Base-by-base conservation (phyloP, 2,888 invertebrate genomes). In the Yponomeuta malinellus region DNA sequence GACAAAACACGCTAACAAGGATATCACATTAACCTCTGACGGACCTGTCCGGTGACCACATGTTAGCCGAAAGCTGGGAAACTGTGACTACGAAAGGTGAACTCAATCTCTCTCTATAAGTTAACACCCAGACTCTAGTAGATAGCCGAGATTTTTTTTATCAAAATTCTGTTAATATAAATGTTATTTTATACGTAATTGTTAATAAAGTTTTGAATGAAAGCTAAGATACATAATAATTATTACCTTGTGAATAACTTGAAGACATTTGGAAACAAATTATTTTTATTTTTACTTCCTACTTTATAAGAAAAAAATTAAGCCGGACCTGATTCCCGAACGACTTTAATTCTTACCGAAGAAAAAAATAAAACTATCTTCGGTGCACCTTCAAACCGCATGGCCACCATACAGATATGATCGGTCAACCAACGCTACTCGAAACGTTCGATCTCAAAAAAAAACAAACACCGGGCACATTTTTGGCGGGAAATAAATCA, bases 401-500 rank as follows among this genome's bases (percentile, higher is more conserved):
- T 80, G 79, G 83, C 84, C 82, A 81, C 87, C 89, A 86, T 90
- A 92, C 90, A 89, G 77, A 87, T 79, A 80, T 82, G 85, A 92
- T 91, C 91, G 89, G 85, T 79, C 81, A 86, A 86, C 87, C 81
- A 86, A 86, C 87, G 90, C 90, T 90, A 90, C 91, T 85, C 89
- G 85, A 86, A 88, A 84, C 83, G 86, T 86, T 85, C 87, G 84
- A 88, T 85, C 84, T 86, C 81, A 80, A 78, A 81, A 23, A 33
- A 81, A 79, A 86, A 83, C 83, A 80, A 83, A 84, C 77, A 83
- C 83, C 81, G 80, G 83, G 81, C 88, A 89, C 90, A 90, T 85
- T 87, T 90, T 92, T 91, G 89, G 91, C 91, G 82, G 90, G 89
- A 81, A 87, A 91, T 92, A 91, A 92, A 92, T 92, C 91, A 90